Base-by-base conservation (phyloP, 2,113 vertebrate species). In the Tragelaphus strepsiceros region DNA sequence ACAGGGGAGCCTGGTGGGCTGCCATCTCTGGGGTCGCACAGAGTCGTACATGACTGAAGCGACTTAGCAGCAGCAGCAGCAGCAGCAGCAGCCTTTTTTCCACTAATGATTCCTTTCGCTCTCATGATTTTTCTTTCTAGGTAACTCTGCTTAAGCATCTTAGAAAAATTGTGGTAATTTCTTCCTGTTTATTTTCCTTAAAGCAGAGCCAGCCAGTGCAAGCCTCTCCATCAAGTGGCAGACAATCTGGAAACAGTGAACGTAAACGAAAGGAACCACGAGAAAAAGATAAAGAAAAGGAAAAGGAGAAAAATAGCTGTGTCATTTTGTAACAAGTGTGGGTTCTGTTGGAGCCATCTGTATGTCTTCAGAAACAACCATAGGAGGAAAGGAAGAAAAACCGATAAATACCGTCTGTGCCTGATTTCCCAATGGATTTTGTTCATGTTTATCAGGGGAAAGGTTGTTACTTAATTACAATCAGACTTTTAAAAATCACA, bases 391-490 rank as follows among this genome's bases (percentile, higher is more conserved):
- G 97, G 99, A 99, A 99, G 98, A 98, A 98, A 98, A 98, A 98
- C 98, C 82, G 99, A 99, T 99, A 99, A 98, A 99, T 99, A 99
- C 99, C 99, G 99, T 99, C 99, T 99, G 99, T 99, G 99, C 99
- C 99, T 99, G 99, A 99, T 98, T 98, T 98, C 97, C 99, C 98
- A 98, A 95, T 92, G 98, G 98, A 98, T 98, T 98, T 98, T 98
- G 98, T 98, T 98, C 98, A 96, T 1, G 98, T 98, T 98, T 99
- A 98, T 98, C 97, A 97, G 96, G 97, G 97, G 96, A 97, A 98
- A 96, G 97, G 98, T 99, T 99, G 98, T 96, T 98, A 98, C 99
- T 99, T 99, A 99, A 98, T 98, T 99, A 99, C 98, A 99, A 99
- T 99, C 98, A 99, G 98, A 99, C 99, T 98, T 98, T 99, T 99